Conservation (phyloP, 2,113 vertebrate species). For the Rhea americana region DNA sequence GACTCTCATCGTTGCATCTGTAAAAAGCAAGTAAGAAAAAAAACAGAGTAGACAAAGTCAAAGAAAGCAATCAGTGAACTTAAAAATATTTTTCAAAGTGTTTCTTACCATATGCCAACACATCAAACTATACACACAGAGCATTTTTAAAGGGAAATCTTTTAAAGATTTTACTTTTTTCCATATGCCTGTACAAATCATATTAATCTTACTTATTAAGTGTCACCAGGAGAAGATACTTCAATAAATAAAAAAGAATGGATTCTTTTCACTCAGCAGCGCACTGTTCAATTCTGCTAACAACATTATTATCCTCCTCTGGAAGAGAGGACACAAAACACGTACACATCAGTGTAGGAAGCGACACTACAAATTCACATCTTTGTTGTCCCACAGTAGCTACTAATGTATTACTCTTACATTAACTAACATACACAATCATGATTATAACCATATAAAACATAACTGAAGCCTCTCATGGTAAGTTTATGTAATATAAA, state of each 20-base stretch:
- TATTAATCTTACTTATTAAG: neutral
- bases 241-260: neutral
- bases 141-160: neutral
- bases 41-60: neutral
- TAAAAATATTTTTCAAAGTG: neutral
- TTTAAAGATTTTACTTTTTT: neutral
- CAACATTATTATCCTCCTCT: neutral
- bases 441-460: neutral
- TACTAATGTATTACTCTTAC: neutral
- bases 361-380: neutral
- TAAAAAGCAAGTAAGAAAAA: conserved; percentile 14
- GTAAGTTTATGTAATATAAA: neutral
- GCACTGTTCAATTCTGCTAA: neutral
- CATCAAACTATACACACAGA: fast-evolving
- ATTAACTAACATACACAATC: neutral
- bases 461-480: neutral
- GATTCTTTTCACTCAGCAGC: neutral
- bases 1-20: conserved; percentile 81
- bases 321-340: neutral
- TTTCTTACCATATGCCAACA: neutral
- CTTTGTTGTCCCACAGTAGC: neutral
- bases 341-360: neutral
- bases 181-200: neutral
- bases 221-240: neutral
- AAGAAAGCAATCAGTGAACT: neutral